Base-by-base conservation (phyloP, 2,888 invertebrate genomes). In the Incurvaria masculella region DNA sequence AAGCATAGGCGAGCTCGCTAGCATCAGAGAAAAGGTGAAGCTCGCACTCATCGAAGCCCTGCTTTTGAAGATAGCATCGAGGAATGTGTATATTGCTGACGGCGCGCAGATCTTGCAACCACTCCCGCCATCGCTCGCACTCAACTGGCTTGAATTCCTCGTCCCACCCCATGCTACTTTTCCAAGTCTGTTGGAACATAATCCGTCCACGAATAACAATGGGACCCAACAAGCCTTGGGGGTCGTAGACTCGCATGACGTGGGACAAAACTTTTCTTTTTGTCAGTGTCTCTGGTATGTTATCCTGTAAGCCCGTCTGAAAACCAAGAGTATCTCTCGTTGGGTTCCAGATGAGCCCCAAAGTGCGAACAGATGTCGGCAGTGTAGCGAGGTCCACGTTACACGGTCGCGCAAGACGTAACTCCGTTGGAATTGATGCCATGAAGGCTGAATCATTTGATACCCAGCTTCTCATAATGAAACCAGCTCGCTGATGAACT, bases 1-100 rank as follows among this genome's bases (percentile, higher is more conserved):
- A 18, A 41, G 11, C 41, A 41, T 19, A 41, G 17, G 44, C 44
- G 17, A 17, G 23, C 26, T 43, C 23, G 14, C 23, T 23, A 2
- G 44, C 44, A 21, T 43, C 44, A 5, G n/a, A 20, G 20, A 23
- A 43, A 17, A 43, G 17, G 20, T 43, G 44, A 14, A 33, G n/a
- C 20, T 41, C 41, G 41, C 41, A 41, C 10, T 8, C 41, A 19
- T 8, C 41, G 10, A 41, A 18, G 10, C 17, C 20, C 18, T 8
- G 41, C 3, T 41, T 18, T 11, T 14, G 18, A n/a, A 41, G 20
- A 41, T 41, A 41, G 11, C 18, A 20, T 41, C 41, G 41, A 18
- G 41, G 41, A 8, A 41, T 4, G 10, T 20, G 41, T n/a, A 41
- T 8, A 18, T n/a, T 41, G n/a, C 19, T 19, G 41, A 41, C 20